A percentile compares a stretch with the other conserved stretches of the same genome.
These are phyloP conservation scores for Microcebus ravelobensis DNA, from an alignment of 2,113 vertebrate genomes.

Conservation along the genomic window DNA sequence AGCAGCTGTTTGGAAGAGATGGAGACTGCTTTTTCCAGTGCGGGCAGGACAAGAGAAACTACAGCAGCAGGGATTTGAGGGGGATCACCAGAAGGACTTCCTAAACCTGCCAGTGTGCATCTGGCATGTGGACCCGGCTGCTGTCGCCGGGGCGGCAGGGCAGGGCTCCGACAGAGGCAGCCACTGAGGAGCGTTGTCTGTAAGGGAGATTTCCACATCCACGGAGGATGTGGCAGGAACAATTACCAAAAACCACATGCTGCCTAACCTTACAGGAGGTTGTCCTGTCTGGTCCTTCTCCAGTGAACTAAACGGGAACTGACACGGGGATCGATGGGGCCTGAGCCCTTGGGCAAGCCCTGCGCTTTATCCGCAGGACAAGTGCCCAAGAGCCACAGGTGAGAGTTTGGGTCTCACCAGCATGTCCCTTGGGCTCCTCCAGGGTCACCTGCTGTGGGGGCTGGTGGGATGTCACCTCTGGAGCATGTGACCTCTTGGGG, in stretches of 20 bases:
- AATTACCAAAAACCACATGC: not conserved
- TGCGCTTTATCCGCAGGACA: not conserved
- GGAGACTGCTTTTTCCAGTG: constrained; percentile 1
- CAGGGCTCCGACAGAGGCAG: not conserved
- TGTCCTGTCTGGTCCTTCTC: not conserved
- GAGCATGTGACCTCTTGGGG: not conserved
- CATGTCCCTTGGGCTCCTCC: accelerated
- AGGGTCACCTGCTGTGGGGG: not conserved
- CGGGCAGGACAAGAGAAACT: not conserved
- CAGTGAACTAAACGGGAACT: not conserved
- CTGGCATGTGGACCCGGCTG: accelerated
- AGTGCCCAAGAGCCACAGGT: not conserved
- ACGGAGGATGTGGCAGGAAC: not conserved
- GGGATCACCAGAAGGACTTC: not conserved
- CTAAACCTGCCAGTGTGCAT: accelerated
- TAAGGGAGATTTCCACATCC: not conserved
- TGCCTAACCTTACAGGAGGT: not conserved
- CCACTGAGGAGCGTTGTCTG: not conserved
- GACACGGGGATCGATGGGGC: accelerated
- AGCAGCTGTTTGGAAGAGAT: not conserved
- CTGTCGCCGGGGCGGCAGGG: accelerated
- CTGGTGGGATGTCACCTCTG: not conserved
- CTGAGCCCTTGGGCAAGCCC: not conserved
- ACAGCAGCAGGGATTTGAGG: not conserved
- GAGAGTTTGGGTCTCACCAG: not conserved